Conservation (phyloP, 2,113 vertebrate species). For the Callorhinus ursinus region DNA sequence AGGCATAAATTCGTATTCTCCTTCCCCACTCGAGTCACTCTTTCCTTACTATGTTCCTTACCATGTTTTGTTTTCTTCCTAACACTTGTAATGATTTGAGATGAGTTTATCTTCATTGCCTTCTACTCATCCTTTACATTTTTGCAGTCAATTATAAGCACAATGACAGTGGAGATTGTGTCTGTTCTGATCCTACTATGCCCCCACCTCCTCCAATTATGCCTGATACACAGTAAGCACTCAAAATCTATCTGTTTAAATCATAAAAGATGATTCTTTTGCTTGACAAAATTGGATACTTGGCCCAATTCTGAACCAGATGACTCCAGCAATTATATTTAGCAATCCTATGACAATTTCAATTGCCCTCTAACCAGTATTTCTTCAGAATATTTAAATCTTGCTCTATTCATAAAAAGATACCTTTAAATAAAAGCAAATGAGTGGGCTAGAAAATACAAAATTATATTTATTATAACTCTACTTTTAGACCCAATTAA, state of each 20-base stretch:
- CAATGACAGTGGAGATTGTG: neutral
- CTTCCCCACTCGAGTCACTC: neutral
- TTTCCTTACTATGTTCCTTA: neutral
- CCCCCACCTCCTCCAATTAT: neutral
- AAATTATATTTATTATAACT: neutral
- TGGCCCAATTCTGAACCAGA: neutral
- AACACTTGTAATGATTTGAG: neutral
- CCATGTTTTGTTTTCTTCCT: neutral
- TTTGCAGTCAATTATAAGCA: neutral
- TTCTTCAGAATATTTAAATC: constrained; percentile 53
- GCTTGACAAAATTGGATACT: neutral
- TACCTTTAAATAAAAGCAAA: neutral
- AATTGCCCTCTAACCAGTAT: neutral
- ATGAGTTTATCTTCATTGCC: neutral
- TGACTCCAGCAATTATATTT: neutral
- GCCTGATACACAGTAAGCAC: neutral
- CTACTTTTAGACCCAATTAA: neutral
- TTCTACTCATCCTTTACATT: neutral
- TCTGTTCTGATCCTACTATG: neutral
- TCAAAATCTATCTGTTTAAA: neutral
- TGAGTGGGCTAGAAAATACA: neutral
- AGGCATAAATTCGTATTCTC: neutral
- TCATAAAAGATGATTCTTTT: neutral
- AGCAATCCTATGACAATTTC: constrained; percentile 2
- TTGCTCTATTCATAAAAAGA: neutral